Evolutionary conservation across 1,140 invertebrate species (phyloP), one percentile per base, ranked within the genome.

Genomic region (Drosophila eugracilis): DNA sequence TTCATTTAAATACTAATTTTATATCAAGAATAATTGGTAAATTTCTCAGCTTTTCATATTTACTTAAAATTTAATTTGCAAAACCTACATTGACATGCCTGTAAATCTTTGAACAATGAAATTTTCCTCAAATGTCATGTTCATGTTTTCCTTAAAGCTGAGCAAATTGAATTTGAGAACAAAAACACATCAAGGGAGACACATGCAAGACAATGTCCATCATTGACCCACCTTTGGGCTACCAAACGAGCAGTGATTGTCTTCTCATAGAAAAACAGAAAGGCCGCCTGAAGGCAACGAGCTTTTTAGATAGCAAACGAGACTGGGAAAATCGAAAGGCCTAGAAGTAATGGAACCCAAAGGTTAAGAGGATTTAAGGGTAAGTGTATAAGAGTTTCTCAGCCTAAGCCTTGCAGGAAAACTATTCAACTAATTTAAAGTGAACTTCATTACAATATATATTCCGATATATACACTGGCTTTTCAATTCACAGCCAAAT

Each of bases 161-260:
- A 15, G n/a, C 49, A 59, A 59, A 55, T 59, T 59, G 19, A 59
- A 55, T 59, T 59, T 59, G n/a, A 12, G 41, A 28, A 62, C 34
- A 60, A 39, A 63, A 62, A 65, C 30, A 28, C 41, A 48, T 62
- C 41, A 14, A 6, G 44, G 19, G 26, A 9, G 45, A 52, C 44
- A 65, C 63, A 66, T 32, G 65, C 37, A 44, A 34, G 36, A 67
- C 63, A 67, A 66, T 52, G 63, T 66, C 65, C 65, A 69, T 67
- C 62, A 67, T 53, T 53, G 63, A 34, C 28, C 28, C 45, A 67
- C 37, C 36, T 67, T 49, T 52, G 17, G 60, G 22, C 5, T 7
- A 6, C 9, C 9, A 28, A 50, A 53, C 45, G 21, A 34, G 47
- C 36, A 26, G 9, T 32, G 44, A 67, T 66, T 66, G 58, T 66